Evolutionary conservation across 2,797 vertebrate genomes (phyloP), one percentile per base, ranked within the genome.

Genomic region (Morus bassanus): DNA sequence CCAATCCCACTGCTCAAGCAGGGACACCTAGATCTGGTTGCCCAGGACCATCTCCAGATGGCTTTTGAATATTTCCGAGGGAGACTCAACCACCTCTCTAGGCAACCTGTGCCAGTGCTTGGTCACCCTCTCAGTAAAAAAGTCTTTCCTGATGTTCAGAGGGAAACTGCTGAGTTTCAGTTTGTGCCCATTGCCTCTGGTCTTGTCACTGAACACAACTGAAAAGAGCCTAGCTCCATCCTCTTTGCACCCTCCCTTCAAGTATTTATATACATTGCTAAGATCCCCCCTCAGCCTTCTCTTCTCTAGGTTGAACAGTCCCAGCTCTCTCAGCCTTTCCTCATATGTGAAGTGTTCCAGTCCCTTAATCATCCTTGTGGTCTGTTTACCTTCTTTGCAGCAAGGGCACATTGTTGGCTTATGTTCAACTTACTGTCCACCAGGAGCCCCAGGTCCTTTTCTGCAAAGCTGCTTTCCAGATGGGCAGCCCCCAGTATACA

Each of bases 21-120:
- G 19, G 25, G 3, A 1, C 18, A 28, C 5, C 30, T 69, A 68
- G 12, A 60, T 7, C 6, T 30, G 0, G 1, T 50, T 53, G 10
- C 14, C 13, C 33, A 78, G 18, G 35, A 60, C 4, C 4, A 33
- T 24, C 31, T 48, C 14, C 11, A 51, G 23, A 21, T 7, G 22
- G 1, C 6, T 80, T 76, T 43, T 65, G 28, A 76, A 10, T 60
- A 61, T 80, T 73, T 74, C 28, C 19, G 31, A 67, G 17, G 7
- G 10, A 53, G 8, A 35, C 5, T 51, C 0, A 2, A 33, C 5
- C 17, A 59, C 21, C 7, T n/a, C 9, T 51, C n/a, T 59, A 24
- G 9, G 6, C 8, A 61, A 75, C 21, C 6, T 84, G 6, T 19
- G 9, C 2, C 30, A 43, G 21, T 22, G n/a, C 33, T 77, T 0